Conservation (phyloP, 2,797 vertebrate genomes). For the Amazonetta brasiliensis region DNA sequence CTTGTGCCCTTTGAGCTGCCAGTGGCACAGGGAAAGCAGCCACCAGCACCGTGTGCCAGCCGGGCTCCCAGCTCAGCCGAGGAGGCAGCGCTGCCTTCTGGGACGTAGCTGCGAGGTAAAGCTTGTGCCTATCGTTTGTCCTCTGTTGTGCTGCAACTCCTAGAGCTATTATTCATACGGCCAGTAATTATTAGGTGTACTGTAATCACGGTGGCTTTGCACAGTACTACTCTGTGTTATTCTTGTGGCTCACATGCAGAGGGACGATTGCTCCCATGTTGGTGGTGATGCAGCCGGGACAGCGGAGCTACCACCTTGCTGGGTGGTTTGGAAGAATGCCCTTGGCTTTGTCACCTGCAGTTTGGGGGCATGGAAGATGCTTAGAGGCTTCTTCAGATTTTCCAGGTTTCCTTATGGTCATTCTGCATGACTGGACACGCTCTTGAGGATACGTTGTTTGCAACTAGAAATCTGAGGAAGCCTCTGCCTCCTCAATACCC, state of each 20-base stretch:
- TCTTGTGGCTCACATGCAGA: background rate
- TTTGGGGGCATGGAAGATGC: background rate
- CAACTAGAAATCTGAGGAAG: background rate
- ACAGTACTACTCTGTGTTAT: background rate
- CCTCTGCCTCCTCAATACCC: background rate
- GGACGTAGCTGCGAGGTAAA: background rate
- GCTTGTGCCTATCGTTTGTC: background rate
- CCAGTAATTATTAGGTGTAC: background rate
- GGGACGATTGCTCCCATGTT: background rate
- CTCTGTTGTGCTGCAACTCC: background rate
- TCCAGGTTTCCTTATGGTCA: background rate
- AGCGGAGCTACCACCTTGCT: background rate
- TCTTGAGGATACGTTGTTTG: background rate
- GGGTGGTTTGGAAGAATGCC: background rate
- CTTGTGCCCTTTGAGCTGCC: constrained; percentile 17
- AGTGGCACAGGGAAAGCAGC: background rate
- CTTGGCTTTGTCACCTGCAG: background rate
- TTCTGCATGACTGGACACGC: background rate
- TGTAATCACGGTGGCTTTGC: background rate
- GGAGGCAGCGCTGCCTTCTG: background rate
- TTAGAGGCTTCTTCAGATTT: background rate
- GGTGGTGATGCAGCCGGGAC: background rate
- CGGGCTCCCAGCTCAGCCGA: background rate
- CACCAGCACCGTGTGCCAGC: accelerated
- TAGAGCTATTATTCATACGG: background rate